Conservation (phyloP, 2,888 invertebrate genomes). For the Prosopocoilus inquinatus region DNA sequence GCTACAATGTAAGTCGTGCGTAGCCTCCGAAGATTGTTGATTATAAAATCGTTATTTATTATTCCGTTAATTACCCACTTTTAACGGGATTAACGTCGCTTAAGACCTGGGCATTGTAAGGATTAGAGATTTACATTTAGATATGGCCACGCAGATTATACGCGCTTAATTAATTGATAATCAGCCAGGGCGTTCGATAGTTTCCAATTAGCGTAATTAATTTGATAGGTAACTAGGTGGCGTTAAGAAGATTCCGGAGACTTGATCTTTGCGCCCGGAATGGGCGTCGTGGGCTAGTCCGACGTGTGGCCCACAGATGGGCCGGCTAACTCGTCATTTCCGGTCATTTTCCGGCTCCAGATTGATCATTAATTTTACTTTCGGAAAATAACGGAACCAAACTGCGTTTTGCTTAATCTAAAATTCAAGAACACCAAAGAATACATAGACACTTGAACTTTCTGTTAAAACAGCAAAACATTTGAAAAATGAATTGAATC, state of each 20-base stretch:
- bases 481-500: too few species aligned
- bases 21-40: slow-evolving; percentile 5
- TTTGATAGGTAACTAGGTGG: slow-evolving; percentile 16
- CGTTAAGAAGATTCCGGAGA: slow-evolving; percentile 8
- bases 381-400: too few species aligned
- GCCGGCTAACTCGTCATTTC: slow-evolving; percentile 31
- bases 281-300: slow-evolving; percentile 22
- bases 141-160: not conserved
- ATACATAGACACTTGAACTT: too few species aligned
- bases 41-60: slow-evolving; percentile 16
- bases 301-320: slow-evolving; percentile 21
- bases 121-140: slow-evolving; percentile 4
- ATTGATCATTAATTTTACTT: too few species aligned
- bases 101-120: not conserved
- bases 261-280: slow-evolving; percentile 19
- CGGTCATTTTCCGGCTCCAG: slow-evolving; percentile 21
- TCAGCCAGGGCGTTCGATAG: slow-evolving; percentile 15
- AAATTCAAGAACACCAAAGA: too few species aligned
- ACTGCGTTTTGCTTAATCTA: too few species aligned
- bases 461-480: too few species aligned
- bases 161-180: slow-evolving; percentile 17
- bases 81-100: not conserved
- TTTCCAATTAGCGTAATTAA: slow-evolving; percentile 17
- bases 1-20: not conserved
- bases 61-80: slow-evolving; percentile 8